Evolutionary conservation across 2,888 invertebrate species (phyloP).

Genomic region (Phaedon cochleariae): DNA sequence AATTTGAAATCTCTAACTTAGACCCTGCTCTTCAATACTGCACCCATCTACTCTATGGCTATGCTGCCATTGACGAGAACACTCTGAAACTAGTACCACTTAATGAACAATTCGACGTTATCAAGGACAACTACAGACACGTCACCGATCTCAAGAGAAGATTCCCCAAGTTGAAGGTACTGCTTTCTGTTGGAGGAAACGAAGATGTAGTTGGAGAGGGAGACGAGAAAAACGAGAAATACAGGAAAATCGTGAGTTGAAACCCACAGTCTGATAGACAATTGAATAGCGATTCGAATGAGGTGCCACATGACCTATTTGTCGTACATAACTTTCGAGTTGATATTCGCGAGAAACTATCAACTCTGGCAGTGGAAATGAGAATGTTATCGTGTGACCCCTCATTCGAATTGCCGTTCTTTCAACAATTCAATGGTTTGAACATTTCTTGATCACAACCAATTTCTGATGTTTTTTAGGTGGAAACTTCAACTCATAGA

Average conservation of each 20-base stretch:
- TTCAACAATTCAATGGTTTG: background rate
- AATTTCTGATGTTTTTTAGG: constrained; percentile 57
- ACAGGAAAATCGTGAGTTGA: constrained; percentile 72
- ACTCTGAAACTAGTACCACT: constrained; percentile 75
- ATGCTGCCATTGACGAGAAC: constrained; percentile 77
- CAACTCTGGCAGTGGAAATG: background rate
- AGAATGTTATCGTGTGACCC: background rate
- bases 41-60: constrained; percentile 83
- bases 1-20: constrained; percentile 75
- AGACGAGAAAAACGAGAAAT: constrained; percentile 69
- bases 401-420: background rate
- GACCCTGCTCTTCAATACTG: constrained; percentile 81
- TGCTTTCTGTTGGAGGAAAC: constrained; percentile 81
- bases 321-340: background rate
- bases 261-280: background rate
- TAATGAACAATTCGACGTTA: constrained; percentile 78
- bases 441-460: background rate
- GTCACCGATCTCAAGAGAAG: constrained; percentile 76
- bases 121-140: constrained; percentile 76
- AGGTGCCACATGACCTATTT: background rate
- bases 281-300: background rate
- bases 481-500: constrained; percentile 77
- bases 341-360: background rate
- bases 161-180: constrained; percentile 75
- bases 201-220: constrained; percentile 69